phyloP scores from a whole-genome alignment of 2,797 vertebrate species.

The Hemibagrus guttatus region DNA sequence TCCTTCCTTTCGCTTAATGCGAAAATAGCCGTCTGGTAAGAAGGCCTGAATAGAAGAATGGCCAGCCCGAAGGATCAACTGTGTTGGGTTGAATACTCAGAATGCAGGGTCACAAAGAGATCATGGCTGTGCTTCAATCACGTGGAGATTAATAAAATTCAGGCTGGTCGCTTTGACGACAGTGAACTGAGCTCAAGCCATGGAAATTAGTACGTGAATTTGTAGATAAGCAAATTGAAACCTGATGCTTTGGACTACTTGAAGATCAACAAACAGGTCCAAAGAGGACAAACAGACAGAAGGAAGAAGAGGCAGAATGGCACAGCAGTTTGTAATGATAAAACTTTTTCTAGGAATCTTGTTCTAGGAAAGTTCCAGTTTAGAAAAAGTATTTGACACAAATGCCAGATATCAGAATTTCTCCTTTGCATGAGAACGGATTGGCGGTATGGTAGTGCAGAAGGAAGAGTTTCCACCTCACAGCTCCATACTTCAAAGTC shows the following conservation, averaged over 20 bases:
- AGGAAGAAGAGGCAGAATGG: too few species aligned
- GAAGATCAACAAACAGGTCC: background rate
- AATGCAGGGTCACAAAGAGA: constrained; percentile 22
- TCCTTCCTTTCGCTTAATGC: constrained; percentile 51
- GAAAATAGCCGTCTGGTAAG: constrained; percentile 53
- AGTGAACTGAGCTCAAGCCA: background rate
- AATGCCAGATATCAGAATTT: constrained; percentile 77
- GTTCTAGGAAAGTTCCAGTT: background rate
- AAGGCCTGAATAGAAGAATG: constrained; percentile 51
- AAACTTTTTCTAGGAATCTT: background rate
- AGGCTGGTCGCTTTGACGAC: background rate
- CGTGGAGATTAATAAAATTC: constrained; percentile 16
- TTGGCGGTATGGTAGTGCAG: background rate
- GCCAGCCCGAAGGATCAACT: constrained; percentile 50
- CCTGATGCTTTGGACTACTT: constrained; percentile 1
- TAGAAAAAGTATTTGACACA: background rate
- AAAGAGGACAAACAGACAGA: background rate
- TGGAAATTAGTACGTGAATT: constrained; percentile 8
- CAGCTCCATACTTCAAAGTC: background rate
- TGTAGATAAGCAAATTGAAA: constrained; percentile 27
- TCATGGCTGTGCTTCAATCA: constrained; percentile 22
- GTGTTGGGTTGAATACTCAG: constrained; percentile 35
- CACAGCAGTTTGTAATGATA: background rate
- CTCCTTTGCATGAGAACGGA: constrained; percentile 72
- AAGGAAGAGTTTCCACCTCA: background rate